phyloP scores from a whole-genome alignment of 2,113 vertebrate genomes.

The Megaceryle torquata region DNA sequence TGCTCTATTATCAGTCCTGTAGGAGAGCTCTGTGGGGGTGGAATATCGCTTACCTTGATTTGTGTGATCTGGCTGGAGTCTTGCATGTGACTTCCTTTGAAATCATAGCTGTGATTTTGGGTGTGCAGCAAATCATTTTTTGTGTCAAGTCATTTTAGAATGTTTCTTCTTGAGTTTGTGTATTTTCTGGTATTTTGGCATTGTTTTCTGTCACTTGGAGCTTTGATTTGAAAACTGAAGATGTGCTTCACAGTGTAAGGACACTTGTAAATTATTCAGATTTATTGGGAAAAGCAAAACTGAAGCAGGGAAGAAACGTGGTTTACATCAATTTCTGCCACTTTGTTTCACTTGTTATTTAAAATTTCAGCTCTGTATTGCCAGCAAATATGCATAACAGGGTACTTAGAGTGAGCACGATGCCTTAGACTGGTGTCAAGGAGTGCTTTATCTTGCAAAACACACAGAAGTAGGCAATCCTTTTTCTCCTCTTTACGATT shows the following conservation, averaged over 20 bases:
- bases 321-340: background rate
- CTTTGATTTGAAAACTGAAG: background rate
- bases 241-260: background rate
- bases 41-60: background rate
- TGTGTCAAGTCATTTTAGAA: background rate
- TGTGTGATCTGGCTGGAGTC: background rate
- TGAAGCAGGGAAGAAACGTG: background rate
- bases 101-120: background rate
- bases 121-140: background rate
- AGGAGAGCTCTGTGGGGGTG: background rate
- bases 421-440: background rate
- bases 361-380: background rate
- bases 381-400: background rate
- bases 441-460: background rate
- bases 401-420: background rate
- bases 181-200: background rate
- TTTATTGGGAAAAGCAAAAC: background rate
- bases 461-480: background rate
- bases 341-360: background rate
- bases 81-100: background rate
- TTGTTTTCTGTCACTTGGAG: background rate
- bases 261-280: background rate
- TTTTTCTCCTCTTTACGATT: fast-evolving
- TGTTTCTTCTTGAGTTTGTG: background rate
- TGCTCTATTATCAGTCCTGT: background rate